Evolutionary conservation across 2,113 vertebrate genomes (phyloP), one percentile per base, ranked within the genome.

Genomic region (Syrmaticus mikado): DNA sequence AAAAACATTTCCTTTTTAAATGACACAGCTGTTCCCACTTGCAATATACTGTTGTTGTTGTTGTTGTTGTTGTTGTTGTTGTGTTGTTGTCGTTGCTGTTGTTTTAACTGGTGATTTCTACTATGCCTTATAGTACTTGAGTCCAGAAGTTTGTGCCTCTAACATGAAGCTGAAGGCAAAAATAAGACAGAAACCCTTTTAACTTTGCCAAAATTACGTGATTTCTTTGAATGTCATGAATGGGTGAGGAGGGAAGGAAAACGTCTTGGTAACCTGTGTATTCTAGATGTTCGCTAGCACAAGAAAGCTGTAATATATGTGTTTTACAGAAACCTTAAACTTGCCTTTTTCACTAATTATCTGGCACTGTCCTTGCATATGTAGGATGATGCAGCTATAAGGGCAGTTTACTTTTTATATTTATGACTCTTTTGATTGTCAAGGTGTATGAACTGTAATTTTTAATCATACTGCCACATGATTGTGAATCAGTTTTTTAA

Each of bases 51-150:
- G 77, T 93, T 48, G 68, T 76, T 65, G 82, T 80, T 34, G 16
- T 45, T 79, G 77, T 93, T 48, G 68, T 76, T 65, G 82, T 80
- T 34, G 16, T 45, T 79, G 48, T 84, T 86, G 71, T 89, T 92
- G 89, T 43, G 61, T 13, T 89, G 61, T 5, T 91, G 77, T 3
- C 22, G 41, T 36, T 68, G 87, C 64, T 75, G 62, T 66, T 94
- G 62, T 94, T 95, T 76, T 93, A 97, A 94, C 94, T 92, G 93
- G 85, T 96, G 89, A 94, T 98, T 98, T 98, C 97, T 97, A 96
- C 96, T 96, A 97, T 98, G 98, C 98, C 98, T 99, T 98, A 98
- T 90, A 98, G 95, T 97, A 97, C 94, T 98, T 90, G 95, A 97
- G 91, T 97, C 92, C 89, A 97, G 94, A 97, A 97, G 94, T 97